Percentiles rank a stretch among this genome's conserved stretches.
Evolutionary conservation across 2,113 vertebrate species (phyloP).

Genomic region (Nerophis ophidion): DNA sequence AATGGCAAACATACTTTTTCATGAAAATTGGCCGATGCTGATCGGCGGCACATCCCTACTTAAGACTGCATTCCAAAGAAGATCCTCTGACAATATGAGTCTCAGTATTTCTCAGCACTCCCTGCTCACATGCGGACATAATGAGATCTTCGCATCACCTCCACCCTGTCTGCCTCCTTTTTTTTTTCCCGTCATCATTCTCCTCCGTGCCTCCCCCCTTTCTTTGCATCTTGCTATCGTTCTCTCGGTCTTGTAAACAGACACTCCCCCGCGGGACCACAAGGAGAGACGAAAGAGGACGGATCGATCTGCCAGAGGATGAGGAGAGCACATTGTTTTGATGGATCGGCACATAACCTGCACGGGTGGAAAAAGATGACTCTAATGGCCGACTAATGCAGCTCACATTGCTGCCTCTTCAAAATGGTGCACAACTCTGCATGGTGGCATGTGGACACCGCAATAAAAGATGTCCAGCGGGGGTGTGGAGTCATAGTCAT

Average conservation of each 20-base stretch:
- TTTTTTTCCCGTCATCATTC: conserved; percentile 14
- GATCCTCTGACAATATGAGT: conserved; percentile 8
- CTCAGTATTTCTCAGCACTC: conserved; percentile 37
- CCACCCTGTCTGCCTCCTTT: conserved; percentile 19
- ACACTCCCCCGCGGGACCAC: conserved; percentile 56
- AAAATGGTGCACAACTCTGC: conserved; percentile 39
- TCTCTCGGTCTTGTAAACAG: conserved; percentile 49
- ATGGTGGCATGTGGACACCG: conserved; percentile 6
- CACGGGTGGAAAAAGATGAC: conserved; percentile 30
- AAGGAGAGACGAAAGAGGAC: conserved; percentile 32
- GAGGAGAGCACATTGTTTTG: conserved; percentile 13
- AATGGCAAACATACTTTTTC: too few species aligned
- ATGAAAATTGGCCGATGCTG: too few species aligned
- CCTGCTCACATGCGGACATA: conserved; percentile 31
- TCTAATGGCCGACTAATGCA: conserved; percentile 49
- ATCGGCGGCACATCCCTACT: too few species aligned
- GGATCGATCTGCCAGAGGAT: conserved; percentile 57
- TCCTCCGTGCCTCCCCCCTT: conserved; percentile 18
- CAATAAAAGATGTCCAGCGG: background rate
- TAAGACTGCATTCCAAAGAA: background rate
- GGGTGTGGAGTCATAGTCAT: conserved; percentile 2
- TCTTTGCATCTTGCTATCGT: conserved; percentile 16
- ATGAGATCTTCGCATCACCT: conserved; percentile 28
- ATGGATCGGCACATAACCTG: conserved; percentile 40
- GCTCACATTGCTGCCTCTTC: conserved; percentile 14